Evolutionary conservation across 2,888 invertebrate species (phyloP), one percentile per base, ranked within the genome.

Genomic region (Cantharis nigra): DNA sequence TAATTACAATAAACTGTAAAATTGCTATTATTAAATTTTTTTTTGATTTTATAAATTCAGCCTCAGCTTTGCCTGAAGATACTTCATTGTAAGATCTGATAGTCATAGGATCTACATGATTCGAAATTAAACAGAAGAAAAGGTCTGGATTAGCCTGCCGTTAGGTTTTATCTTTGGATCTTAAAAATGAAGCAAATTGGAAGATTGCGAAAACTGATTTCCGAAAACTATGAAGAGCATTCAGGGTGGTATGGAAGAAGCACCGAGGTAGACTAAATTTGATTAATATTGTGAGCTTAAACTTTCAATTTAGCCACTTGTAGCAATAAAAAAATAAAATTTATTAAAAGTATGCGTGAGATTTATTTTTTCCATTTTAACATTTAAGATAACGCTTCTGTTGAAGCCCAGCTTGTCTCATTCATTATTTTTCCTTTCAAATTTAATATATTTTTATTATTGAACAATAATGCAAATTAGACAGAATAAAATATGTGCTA

Each of bases 381-480:
- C 65, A 65, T 65, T 65, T 65, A 23, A 18, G 18, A 65, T 65
- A 65, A 65, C 65, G 65, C 65, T 65, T 65, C 65, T 65, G 65
- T 65, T 65, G 65, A 65, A 65, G 23, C 65, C 7, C 20, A 65
- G 23, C 65, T 20, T 65, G 65, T 65, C 65, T 65, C 65, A 65
- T 65, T 65, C 23, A 65, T 65, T 65, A 23, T 18, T 23, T 64
- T 13, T 30, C 23, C 23, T 65, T 65, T 65, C 18, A 23, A 65
- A 65, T 65, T 23, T 65, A 18, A 23, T 65, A 65, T 23, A 33
- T 33, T 33, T 65, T 23, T 65, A 65, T 65, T 65, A 65, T 65
- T 65, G 65, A 65, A 65, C 65, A 65, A 65, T 65, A 65, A 65
- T 65, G 65, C 65, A 65, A 65, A 65, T 65, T 65, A 65, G 65